Conservation (phyloP, 2,797 vertebrate species). For the Melanotaenia parkinsoni region DNA sequence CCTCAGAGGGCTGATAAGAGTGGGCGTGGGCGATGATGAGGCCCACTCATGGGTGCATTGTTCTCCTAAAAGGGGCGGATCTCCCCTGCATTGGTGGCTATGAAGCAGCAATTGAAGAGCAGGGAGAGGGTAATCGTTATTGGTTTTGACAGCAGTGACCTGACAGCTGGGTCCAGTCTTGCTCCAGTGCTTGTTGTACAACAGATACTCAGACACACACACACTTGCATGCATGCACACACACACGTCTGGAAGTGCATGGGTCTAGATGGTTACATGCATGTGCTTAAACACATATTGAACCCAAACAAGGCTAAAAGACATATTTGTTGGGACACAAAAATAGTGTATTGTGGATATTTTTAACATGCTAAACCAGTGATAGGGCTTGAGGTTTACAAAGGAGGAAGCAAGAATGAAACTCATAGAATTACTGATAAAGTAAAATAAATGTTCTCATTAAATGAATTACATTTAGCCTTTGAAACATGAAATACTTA, state of each 20-base stretch:
- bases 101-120: conserved; percentile 82
- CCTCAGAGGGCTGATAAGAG: conserved; percentile 80
- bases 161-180: conserved; percentile 87
- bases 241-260: conserved; percentile 40
- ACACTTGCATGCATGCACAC: conserved; percentile 33
- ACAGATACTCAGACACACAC: conserved; percentile 57
- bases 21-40: conserved; percentile 83
- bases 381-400: neutral
- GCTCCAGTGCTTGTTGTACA: conserved; percentile 85
- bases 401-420: neutral
- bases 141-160: conserved; percentile 85
- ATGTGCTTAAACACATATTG: conserved; percentile 34
- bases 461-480: too few relatives aligned
- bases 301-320: conserved; percentile 42
- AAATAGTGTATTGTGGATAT: neutral
- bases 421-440: neutral
- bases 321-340: conserved; percentile 39
- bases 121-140: conserved; percentile 84
- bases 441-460: too few relatives aligned
- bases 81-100: conserved; percentile 77
- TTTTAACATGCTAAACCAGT: conserved; percentile 2
- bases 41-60: conserved; percentile 81
- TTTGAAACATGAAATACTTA: neutral
- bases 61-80: conserved; percentile 81
- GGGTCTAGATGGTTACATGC: conserved; percentile 22